These are phyloP conservation scores for Leptinotarsa defecta DNA, from an alignment of 1,140 invertebrate species.

Conservation along the genomic window DNA sequence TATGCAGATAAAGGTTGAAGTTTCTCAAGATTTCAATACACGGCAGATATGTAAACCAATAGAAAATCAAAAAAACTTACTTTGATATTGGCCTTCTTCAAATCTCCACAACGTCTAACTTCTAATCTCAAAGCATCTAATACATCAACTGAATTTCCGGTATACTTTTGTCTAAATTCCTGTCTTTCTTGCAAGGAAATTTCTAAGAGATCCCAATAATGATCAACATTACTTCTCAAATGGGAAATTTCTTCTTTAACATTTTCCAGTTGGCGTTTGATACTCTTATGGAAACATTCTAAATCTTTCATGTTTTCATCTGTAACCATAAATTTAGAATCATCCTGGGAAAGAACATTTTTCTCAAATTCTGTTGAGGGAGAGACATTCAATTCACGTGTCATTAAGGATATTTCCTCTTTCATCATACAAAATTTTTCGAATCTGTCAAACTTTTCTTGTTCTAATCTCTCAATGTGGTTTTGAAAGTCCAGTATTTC, in stretches of 20 bases:
- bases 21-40: not conserved
- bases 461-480: constrained; percentile 61
- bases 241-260: constrained; percentile 56
- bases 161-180: constrained; percentile 59
- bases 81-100: constrained; percentile 69
- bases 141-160: constrained; percentile 59
- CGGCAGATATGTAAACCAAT: not conserved
- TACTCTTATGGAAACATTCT: constrained; percentile 51
- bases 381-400: constrained; percentile 61
- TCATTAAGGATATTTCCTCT: constrained; percentile 61
- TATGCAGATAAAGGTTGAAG: not conserved
- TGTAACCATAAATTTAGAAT: constrained; percentile 61
- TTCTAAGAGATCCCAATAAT: constrained; percentile 68
- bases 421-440: constrained; percentile 60
- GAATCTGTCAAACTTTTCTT: constrained; percentile 60
- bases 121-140: constrained; percentile 63
- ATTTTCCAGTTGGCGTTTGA: constrained; percentile 53
- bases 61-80: constrained; percentile 2
- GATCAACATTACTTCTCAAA: constrained; percentile 59
- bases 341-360: constrained; percentile 57
- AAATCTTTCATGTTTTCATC: constrained; percentile 62
- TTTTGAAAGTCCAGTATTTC: constrained; percentile 59
- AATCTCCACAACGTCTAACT: constrained; percentile 65
- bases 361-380: constrained; percentile 62
- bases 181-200: constrained; percentile 60